Evolutionary conservation across 2,888 invertebrate genomes (phyloP).

Genomic region (Leptopilina myrica): DNA sequence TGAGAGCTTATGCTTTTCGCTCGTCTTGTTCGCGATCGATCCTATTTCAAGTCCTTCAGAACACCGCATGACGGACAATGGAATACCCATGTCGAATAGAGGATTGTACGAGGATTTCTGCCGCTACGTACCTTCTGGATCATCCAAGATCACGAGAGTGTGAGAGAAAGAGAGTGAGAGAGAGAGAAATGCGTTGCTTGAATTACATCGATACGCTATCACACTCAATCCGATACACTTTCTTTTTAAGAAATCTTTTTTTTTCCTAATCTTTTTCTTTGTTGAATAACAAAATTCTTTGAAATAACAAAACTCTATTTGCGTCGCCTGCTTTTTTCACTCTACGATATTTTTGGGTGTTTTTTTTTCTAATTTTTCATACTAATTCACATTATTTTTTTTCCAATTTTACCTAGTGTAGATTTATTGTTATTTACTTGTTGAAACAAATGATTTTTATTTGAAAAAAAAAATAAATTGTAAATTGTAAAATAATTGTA

Average conservation of each 20-base stretch:
- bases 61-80: conserved; percentile 47
- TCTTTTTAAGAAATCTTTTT: background rate
- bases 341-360: no score
- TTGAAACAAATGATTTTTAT: no score
- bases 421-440: no score
- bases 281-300: no score
- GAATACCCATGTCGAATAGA: conserved; percentile 51
- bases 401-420: no score
- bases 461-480: no score
- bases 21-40: conserved; percentile 17
- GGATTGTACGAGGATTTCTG: conserved; percentile 54
- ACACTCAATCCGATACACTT: conserved; percentile 9
- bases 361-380: no score
- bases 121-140: conserved; percentile 9
- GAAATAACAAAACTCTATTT: no score
- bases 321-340: no score
- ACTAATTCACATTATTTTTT: no score
- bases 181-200: background rate
- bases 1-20: conserved; percentile 27
- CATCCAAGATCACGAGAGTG: conserved; percentile 31
- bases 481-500: no score
- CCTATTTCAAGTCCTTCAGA: conserved; percentile 39
- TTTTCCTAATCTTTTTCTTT: no score
- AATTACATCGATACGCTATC: conserved; percentile 11
- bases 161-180: background rate